Conservation (phyloP, 2,888 invertebrate species). For the Nasonovia ribisnigri region DNA sequence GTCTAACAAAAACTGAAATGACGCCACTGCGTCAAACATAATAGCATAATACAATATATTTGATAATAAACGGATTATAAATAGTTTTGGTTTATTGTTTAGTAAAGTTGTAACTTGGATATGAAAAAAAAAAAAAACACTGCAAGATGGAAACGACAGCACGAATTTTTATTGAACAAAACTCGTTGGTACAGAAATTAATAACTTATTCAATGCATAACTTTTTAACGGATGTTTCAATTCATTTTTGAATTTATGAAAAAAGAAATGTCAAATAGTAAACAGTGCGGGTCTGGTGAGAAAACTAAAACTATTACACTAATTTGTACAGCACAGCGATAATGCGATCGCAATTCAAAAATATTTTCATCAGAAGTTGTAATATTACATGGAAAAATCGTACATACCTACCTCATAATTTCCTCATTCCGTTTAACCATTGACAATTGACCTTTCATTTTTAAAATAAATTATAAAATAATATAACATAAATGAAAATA, state of each 20-base stretch:
- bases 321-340: background rate
- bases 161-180: background rate
- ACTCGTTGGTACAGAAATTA: background rate
- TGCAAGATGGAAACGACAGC: background rate
- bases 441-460: background rate
- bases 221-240: background rate
- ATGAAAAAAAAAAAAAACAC: background rate
- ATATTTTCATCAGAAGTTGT: background rate
- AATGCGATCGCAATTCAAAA: background rate
- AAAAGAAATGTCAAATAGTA: background rate
- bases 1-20: too few relatives aligned
- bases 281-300: background rate
- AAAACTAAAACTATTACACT: background rate
- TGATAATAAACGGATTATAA: background rate
- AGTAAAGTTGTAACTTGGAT: background rate
- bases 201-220: background rate
- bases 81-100: background rate
- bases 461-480: background rate
- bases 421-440: too few relatives aligned
- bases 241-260: background rate
- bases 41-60: background rate
- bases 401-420: background rate
- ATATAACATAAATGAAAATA: background rate
- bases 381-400: background rate
- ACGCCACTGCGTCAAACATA: too few relatives aligned